phyloP scores from a whole-genome alignment of 2,797 vertebrate species.

The Podarcis siculus region DNA sequence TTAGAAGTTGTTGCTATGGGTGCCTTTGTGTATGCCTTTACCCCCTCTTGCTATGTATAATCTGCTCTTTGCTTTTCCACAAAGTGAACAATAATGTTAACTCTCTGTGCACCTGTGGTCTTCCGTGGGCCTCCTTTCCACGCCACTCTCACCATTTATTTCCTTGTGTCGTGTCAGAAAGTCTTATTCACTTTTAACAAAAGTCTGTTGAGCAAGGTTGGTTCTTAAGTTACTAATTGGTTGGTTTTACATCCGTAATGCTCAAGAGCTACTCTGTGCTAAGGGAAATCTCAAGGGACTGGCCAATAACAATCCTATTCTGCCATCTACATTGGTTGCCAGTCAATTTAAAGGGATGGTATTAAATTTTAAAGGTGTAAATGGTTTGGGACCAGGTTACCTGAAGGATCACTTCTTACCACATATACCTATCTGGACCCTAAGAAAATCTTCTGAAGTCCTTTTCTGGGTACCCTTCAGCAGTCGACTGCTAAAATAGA shows the following conservation, averaged over 20 bases:
- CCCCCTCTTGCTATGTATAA: slow-evolving; percentile 53
- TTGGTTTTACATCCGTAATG: neutral
- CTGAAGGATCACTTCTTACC: neutral
- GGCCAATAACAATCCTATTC: neutral
- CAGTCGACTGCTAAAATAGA: neutral
- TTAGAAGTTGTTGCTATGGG: slow-evolving; percentile 74
- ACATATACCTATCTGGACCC: neutral
- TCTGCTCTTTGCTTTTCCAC: slow-evolving; percentile 66
- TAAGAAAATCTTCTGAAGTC: neutral
- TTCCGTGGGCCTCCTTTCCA: slow-evolving; percentile 47
- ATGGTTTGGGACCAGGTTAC: neutral
- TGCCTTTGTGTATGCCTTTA: slow-evolving; percentile 64
- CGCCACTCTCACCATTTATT: slow-evolving; percentile 37
- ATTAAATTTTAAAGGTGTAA: neutral
- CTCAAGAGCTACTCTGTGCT: slow-evolving; percentile 2
- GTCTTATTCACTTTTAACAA: accelerated
- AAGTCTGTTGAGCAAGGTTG: slow-evolving; percentile 25
- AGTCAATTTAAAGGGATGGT: neutral
- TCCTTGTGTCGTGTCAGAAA: slow-evolving; percentile 12
- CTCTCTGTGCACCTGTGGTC: slow-evolving; percentile 50
- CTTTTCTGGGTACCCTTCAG: neutral
- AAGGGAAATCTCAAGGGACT: slow-evolving; percentile 46
- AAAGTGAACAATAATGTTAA: slow-evolving; percentile 65
- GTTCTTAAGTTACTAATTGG: slow-evolving; percentile 35
- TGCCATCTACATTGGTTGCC: no score